Percentiles rank a stretch among this genome's conserved stretches.
These are phyloP conservation scores for Gymnothorax reevesii DNA, from an alignment of 2,797 vertebrate genomes.

Conservation along the genomic window DNA sequence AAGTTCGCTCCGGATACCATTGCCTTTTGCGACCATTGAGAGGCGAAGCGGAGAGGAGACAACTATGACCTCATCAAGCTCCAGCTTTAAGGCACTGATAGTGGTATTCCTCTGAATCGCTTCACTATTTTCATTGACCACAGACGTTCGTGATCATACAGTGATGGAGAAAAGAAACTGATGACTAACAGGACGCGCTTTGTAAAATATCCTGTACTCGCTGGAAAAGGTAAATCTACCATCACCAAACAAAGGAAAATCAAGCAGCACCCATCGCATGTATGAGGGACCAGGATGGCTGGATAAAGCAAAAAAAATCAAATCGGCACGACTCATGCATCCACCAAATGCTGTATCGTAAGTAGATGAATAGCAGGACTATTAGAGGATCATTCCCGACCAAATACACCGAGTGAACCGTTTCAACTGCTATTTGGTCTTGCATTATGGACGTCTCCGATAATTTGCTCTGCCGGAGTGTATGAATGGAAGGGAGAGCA, in stretches of 20 bases:
- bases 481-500: slow-evolving; percentile 16
- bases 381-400: not conserved
- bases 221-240: slow-evolving; percentile 6
- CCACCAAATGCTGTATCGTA: slow-evolving; percentile 5
- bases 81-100: not conserved
- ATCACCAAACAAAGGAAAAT: slow-evolving; percentile 29
- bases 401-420: not conserved
- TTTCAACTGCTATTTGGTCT: not conserved
- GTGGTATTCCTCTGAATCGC: slow-evolving; percentile 7
- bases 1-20: slow-evolving; percentile 9
- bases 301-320: slow-evolving; percentile 29
- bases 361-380: not conserved
- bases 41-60: slow-evolving; percentile 22
- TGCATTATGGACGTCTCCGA: not conserved
- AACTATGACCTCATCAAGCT: slow-evolving; percentile 25
- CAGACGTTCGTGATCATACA: not conserved
- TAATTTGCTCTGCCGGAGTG: not conserved
- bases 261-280: slow-evolving; percentile 32
- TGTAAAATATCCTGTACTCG: slow-evolving; percentile 1
- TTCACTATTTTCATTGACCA: slow-evolving; percentile 23
- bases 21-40: slow-evolving; percentile 11
- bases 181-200: not conserved
- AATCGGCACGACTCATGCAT: slow-evolving; percentile 48
- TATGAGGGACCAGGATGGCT: slow-evolving; percentile 31
- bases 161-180: slow-evolving; percentile 15